These are phyloP conservation scores for Cetoscarus ocellatus DNA, from an alignment of 2,797 vertebrate genomes.

Conservation along the genomic window DNA sequence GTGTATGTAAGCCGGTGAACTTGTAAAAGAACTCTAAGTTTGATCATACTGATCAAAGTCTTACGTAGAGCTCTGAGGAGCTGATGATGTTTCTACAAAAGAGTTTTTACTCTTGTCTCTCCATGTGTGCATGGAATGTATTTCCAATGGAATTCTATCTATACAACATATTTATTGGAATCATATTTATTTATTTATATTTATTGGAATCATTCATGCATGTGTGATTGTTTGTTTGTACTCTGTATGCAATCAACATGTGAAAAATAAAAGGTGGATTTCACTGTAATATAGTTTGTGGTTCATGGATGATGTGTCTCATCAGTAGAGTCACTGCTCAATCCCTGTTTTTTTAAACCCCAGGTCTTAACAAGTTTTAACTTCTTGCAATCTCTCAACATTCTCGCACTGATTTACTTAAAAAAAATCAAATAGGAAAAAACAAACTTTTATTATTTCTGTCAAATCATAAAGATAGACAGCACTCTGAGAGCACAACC, in stretches of 20 bases:
- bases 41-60: slow-evolving; percentile 78
- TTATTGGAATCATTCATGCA: slow-evolving; percentile 37
- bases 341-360: too few species aligned
- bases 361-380: too few species aligned
- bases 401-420: too few species aligned
- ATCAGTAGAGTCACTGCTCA: too few species aligned
- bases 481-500: too few species aligned
- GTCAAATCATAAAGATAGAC: too few species aligned
- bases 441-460: too few species aligned
- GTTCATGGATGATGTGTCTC: not conserved
- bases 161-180: slow-evolving; percentile 54
- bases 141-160: slow-evolving; percentile 60
- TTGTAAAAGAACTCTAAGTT: not conserved
- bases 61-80: slow-evolving; percentile 16
- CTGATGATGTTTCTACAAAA: slow-evolving; percentile 16
- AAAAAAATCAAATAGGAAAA: too few species aligned
- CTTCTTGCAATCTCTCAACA: too few species aligned
- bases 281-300: slow-evolving; percentile 9
- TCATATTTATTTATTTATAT: slow-evolving; percentile 74
- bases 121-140: slow-evolving; percentile 42
- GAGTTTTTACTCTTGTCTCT: slow-evolving; percentile 37
- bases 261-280: slow-evolving; percentile 37
- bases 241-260: not conserved
- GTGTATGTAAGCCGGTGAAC: slow-evolving; percentile 37
- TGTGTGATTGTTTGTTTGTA: slow-evolving; percentile 6